A percentile compares a stretch with the other conserved stretches of the same genome.
These are phyloP conservation scores for Sminthurides aquaticus DNA, from an alignment of 2,888 invertebrate species.

Conservation along the genomic window DNA sequence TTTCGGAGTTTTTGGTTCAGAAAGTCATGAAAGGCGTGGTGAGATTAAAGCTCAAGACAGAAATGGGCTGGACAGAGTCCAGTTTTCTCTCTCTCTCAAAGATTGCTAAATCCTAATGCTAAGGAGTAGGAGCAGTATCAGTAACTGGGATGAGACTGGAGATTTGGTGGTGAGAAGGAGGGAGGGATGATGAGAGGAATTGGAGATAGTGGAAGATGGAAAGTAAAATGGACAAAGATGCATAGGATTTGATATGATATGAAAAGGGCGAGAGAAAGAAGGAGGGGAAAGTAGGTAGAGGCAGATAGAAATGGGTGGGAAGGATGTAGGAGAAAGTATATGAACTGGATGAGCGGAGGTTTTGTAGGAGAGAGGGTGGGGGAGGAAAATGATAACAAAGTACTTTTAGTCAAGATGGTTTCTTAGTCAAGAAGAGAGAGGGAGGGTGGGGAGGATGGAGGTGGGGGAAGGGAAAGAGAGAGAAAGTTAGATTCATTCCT, in stretches of 20 bases:
- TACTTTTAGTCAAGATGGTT: slow-evolving; percentile 25
- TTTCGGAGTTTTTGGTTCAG: too few relatives aligned
- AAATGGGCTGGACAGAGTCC: too few relatives aligned
- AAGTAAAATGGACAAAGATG: neutral
- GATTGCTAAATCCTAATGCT: too few relatives aligned
- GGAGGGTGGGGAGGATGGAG: slow-evolving; percentile 15
- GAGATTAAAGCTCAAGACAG: too few relatives aligned
- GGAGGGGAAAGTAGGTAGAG: neutral
- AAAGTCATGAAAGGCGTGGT: too few relatives aligned
- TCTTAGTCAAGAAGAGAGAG: slow-evolving; percentile 19
- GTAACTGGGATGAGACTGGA: neutral
- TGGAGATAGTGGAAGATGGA: neutral
- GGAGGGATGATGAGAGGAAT: too few relatives aligned
- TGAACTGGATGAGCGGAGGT: too few relatives aligned
- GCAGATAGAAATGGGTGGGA: neutral
- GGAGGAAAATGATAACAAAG: slow-evolving; percentile 31
- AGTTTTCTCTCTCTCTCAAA: too few relatives aligned
- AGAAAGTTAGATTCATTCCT: neutral
- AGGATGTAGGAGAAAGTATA: neutral
- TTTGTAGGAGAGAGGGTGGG: too few relatives aligned
- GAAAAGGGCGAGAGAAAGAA: too few relatives aligned
- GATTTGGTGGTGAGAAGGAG: neutral
- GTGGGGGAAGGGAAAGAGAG: slow-evolving; percentile 18
- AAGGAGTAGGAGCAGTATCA: too few relatives aligned
- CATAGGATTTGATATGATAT: neutral